Base-by-base conservation (phyloP, 2,888 invertebrate genomes). In the Calameuta pallipes region DNA sequence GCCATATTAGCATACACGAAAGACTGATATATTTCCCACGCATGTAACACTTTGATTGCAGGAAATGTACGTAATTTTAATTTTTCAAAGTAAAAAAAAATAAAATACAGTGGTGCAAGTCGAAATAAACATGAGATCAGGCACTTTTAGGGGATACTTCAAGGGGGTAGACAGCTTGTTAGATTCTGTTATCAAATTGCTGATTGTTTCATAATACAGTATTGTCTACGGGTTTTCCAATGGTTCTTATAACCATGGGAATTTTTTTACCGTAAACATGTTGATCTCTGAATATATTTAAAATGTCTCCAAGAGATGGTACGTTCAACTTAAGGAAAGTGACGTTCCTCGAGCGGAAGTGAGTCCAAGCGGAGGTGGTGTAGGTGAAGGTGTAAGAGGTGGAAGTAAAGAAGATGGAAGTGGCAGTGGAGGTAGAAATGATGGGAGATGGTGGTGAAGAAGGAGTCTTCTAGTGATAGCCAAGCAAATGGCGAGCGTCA, bases 381-480 rank as follows among this genome's bases (percentile, higher is more conserved):
- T 56, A 56, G 56, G 56, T 56, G 56, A 56, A 23, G 56, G 56
- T 56, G 56, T 23, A 56, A 56, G 56, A 56, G 56, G 56, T 56
- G 56, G 56, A 41, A 41, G 41, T 41, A 15, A 41, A 41, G 41
- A 41, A 41, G 41, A 41, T 41, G 15, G 41, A 56, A 56, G 56
- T 56, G 56, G 56, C 56, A 56, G 56, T 23, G 56, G 56, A 56
- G 56, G 56, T 56, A 56, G 56, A 56, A 56, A 56, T 56, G 56
- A 56, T 56, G 56, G 56, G 56, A 56, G 71, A 34, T 33, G 70
- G 70, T 70, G 71, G 71, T 1, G 71, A 34, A 71, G 71, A 34
- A 71, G 71, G 33, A 71, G 71, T 33, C 33, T 71, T 71, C 71
- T 23, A 71, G 31, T 71, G 71, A 71, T 71, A 71, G 71, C 71